A percentile compares a stretch with the other conserved stretches of the same genome.
phyloP scores from a whole-genome alignment of 2,797 vertebrate species.

The Luscinia luscinia region DNA sequence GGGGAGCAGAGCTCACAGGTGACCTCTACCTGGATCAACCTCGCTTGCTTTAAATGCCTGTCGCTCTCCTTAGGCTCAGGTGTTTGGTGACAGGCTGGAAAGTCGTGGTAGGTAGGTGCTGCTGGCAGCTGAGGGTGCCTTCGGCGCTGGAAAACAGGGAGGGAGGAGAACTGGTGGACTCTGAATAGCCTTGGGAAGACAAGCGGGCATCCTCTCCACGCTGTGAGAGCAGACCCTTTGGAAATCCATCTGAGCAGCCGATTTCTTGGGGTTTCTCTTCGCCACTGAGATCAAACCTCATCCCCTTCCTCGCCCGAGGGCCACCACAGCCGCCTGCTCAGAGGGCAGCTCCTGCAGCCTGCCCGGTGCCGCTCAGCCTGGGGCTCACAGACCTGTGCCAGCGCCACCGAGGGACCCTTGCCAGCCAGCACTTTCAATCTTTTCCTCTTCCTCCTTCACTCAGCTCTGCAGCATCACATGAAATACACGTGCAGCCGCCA shows the following conservation, averaged over 20 bases:
- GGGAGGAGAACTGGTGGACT: neutral
- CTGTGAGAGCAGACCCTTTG: neutral
- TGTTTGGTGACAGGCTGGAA: constrained; percentile 1
- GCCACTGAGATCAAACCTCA: neutral
- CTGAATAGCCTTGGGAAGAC: constrained; percentile 1
- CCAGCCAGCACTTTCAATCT: neutral
- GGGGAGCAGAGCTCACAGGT: neutral
- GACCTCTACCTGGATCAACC: neutral
- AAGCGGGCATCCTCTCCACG: neutral
- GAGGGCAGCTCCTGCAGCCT: neutral
- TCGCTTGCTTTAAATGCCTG: neutral
- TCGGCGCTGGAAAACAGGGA: neutral
- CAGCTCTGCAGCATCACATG: neutral
- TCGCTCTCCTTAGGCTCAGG: neutral
- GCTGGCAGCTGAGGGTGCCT: neutral
- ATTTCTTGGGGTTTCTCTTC: neutral
- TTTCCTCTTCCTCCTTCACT: neutral
- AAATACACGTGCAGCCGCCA: neutral
- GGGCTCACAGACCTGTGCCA: neutral
- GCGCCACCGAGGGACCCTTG: neutral
- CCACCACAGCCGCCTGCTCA: neutral
- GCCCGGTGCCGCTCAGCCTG: neutral
- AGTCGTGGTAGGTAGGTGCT: neutral
- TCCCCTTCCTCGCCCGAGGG: neutral
- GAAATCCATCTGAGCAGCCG: neutral